These are phyloP conservation scores for Hyperopisus bebe DNA, from an alignment of 2,113 vertebrate genomes.

Conservation along the genomic window DNA sequence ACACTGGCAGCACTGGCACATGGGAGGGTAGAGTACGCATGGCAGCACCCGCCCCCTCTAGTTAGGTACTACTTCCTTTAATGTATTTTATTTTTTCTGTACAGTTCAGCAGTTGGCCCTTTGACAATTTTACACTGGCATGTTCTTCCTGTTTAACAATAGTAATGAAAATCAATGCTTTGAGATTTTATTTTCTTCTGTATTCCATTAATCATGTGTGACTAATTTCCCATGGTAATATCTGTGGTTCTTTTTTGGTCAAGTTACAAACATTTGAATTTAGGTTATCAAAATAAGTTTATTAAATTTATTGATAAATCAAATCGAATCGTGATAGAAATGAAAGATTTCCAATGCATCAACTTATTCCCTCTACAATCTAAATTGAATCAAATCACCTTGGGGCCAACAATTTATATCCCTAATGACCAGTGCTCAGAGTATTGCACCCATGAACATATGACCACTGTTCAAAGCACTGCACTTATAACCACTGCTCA, in stretches of 20 bases:
- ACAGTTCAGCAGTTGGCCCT: background rate
- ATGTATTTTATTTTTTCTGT: background rate
- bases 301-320: background rate
- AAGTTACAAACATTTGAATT: background rate
- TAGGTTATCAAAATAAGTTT: background rate
- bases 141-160: background rate
- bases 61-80: background rate
- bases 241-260: background rate
- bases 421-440: no score
- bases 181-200: background rate
- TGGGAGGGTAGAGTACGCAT: background rate
- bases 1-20: background rate
- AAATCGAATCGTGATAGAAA: background rate
- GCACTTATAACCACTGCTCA: background rate
- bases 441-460: background rate
- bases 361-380: no score
- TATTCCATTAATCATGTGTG: background rate
- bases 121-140: background rate
- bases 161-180: background rate
- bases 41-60: background rate
- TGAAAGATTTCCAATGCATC: background rate
- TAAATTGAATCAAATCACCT: no score
- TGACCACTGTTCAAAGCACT: background rate
- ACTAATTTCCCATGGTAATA: background rate
- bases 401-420: no score